phyloP scores from a whole-genome alignment of 2,113 vertebrate species.

The Amphiprion percula region DNA sequence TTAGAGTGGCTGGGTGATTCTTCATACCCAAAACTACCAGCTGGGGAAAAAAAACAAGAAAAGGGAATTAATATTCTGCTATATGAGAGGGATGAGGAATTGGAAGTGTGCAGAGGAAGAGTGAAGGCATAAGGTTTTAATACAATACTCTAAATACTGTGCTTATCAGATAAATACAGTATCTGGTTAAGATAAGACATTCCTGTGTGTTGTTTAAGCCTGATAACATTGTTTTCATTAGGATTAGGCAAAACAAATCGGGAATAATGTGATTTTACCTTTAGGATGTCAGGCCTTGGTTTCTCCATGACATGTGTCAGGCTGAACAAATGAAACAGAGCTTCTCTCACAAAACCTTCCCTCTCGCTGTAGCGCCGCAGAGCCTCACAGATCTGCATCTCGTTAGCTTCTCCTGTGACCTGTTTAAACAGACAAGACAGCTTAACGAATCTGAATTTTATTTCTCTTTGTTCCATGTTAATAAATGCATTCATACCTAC shows the following conservation, averaged over 20 bases:
- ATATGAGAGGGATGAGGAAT: background rate
- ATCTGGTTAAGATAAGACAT: no score
- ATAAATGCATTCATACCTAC: constrained; percentile 67
- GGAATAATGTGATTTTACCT: constrained; percentile 83
- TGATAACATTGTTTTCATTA: background rate
- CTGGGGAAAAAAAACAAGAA: constrained; percentile 75
- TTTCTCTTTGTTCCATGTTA: background rate
- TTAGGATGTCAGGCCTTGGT: constrained; percentile 96
- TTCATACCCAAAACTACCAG: constrained; percentile 97
- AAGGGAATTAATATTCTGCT: background rate
- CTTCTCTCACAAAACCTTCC: constrained; percentile 97
- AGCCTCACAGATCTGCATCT: constrained; percentile 97
- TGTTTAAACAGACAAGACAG: constrained; percentile 68
- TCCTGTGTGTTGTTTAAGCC: background rate
- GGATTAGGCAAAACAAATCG: no score
- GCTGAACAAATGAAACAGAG: constrained; percentile 97
- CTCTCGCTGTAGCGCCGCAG: constrained; percentile 95
- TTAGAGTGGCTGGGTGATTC: constrained; percentile 95
- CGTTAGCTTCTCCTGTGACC: constrained; percentile 98
- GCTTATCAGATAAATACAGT: no score
- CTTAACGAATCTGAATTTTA: background rate
- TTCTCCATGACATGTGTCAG: constrained; percentile 97
- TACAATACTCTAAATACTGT: background rate
- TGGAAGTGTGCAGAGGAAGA: background rate
- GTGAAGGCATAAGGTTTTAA: no score